Evolutionary conservation across 1,140 invertebrate species (phyloP), one percentile per base, ranked within the genome.

Genomic region (Saccostrea echinata): DNA sequence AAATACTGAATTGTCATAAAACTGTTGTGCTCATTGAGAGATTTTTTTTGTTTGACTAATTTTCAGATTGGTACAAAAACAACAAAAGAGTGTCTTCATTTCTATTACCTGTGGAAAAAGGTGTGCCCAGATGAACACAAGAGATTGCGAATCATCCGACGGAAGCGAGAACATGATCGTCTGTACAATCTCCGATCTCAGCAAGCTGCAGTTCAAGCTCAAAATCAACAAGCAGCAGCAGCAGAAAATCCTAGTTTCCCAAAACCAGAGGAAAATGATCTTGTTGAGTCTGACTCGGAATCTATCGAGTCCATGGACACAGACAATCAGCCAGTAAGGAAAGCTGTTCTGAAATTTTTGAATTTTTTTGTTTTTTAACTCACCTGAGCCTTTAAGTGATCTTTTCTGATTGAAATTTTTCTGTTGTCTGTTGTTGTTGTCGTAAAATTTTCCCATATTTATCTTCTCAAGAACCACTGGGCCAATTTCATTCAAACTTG

Each of bases 91-190:
- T 99, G 98, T 96, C 96, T 99, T 91, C 98, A 99, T 95, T 99
- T 99, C 95, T 99, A 99, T 95, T 99, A 99, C 94, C 96, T 99
- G 91, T 99, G 99, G 99, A 99, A 99, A 95, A 95, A 95, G 84
- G 93, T 94, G 21, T 98, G 98, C 91, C 97, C 97, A 85, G 97
- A 98, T 93, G 98, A 97, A 91, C 97, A 97, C 92, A 96, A 96
- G 92, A 95, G 96, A 88, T 92, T 97, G 52, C 95, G 97, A 80
- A 92, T 95, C 27, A 92, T 96, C 24, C 94, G 96, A 53, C 92
- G 95, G 81, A 94, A 95, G 88, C 92, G 95, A 84, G 93, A 94
- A 88, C 91, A 95, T 35, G 92, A 95, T 30, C 93, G 94, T 18
- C 33, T 94, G 71, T 95, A 95, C 88, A 95, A 95, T 86, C 90